Conservation (phyloP, 2,797 vertebrate genomes). For the Xerus rutilus region DNA sequence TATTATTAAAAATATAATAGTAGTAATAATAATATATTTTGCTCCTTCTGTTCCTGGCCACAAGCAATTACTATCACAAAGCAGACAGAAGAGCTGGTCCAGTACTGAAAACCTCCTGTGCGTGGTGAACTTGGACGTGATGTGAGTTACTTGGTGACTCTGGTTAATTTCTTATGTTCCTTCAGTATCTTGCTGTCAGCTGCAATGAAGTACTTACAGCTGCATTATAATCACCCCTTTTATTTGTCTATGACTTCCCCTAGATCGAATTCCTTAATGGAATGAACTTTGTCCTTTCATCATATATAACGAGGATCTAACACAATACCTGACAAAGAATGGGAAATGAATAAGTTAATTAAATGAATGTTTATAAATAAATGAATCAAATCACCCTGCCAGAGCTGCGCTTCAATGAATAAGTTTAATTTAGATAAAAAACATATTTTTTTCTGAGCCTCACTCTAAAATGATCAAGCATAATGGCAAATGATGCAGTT, state of each 20-base stretch:
- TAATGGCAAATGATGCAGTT: neutral
- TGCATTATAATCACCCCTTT: neutral
- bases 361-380: constrained; percentile 49
- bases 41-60: neutral
- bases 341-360: constrained; percentile 33
- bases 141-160: neutral
- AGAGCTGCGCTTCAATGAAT: neutral
- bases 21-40: constrained; percentile 17
- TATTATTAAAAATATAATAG: constrained; percentile 13
- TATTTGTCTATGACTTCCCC: constrained; percentile 24
- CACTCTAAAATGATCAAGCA: constrained; percentile 31
- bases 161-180: neutral
- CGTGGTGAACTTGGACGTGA: neutral
- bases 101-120: constrained; percentile 15
- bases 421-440: constrained; percentile 64
- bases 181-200: neutral
- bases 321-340: constrained; percentile 33
- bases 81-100: constrained; percentile 1
- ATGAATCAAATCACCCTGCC: neutral
- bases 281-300: constrained; percentile 51
- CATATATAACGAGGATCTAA: neutral
- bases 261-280: constrained; percentile 42
- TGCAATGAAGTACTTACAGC: neutral
- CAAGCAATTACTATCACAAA: constrained; percentile 20
- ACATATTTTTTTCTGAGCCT: constrained; percentile 30